Evolutionary conservation across 2,113 vertebrate genomes (phyloP).

Genomic region (Tupaia chinensis): DNA sequence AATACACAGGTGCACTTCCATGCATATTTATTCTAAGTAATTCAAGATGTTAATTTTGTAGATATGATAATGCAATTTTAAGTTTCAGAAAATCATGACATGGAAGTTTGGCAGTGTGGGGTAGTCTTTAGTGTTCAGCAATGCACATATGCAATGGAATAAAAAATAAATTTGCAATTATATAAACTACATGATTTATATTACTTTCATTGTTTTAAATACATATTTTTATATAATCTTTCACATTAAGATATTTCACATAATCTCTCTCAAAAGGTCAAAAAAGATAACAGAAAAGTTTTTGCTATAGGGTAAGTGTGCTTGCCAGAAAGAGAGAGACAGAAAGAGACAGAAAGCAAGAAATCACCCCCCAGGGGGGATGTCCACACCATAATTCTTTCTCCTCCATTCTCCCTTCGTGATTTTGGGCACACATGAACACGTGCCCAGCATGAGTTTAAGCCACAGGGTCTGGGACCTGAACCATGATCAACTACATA

Average conservation of each 20-base stretch:
- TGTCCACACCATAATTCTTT: too few species aligned
- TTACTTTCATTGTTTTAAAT: constrained; percentile 39
- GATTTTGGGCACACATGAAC: too few species aligned
- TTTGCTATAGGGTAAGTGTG: too few species aligned
- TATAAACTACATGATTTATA: constrained; percentile 1
- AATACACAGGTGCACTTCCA: constrained; percentile 70
- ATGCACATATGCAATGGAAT: neutral
- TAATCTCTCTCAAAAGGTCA: neutral
- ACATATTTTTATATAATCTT: neutral
- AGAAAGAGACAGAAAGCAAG: too few species aligned
- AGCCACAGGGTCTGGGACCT: too few species aligned
- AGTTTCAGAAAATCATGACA: constrained; percentile 61
- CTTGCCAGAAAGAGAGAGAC: too few species aligned
- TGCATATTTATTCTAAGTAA: constrained; percentile 79
- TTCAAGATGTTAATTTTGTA: constrained; percentile 77
- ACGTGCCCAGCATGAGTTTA: too few species aligned
- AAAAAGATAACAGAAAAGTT: neutral
- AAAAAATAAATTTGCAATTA: constrained; percentile 28
- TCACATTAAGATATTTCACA: neutral
- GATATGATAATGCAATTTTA: constrained; percentile 78
- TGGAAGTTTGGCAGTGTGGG: neutral
- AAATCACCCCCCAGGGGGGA: too few species aligned
- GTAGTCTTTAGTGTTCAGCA: neutral
- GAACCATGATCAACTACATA: too few species aligned
- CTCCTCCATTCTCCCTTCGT: too few species aligned